A percentile compares a stretch with the other conserved stretches of the same genome.
Evolutionary conservation across 2,113 vertebrate genomes (phyloP).

Genomic region (Athene cunicularia): DNA sequence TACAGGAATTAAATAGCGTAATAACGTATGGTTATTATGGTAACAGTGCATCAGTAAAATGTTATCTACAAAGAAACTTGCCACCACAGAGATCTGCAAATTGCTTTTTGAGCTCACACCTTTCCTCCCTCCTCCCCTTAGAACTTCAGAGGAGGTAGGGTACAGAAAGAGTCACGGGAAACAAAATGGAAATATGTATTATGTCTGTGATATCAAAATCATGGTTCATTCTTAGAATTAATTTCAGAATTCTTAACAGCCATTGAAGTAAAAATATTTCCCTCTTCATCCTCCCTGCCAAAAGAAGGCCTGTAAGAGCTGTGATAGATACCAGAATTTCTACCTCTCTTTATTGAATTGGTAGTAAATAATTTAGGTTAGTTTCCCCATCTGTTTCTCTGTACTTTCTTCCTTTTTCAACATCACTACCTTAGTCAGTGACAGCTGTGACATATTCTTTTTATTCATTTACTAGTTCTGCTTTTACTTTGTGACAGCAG

Average conservation of each 20-base stretch:
- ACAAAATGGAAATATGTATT: background rate
- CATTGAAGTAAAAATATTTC: background rate
- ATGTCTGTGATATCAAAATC: background rate
- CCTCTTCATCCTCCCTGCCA: background rate
- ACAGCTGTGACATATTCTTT: background rate
- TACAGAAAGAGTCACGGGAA: background rate
- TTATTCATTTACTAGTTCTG: conserved; percentile 39
- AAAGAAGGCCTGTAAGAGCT: background rate
- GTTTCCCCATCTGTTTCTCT: background rate
- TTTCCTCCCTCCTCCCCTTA: background rate
- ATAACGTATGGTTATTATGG: background rate
- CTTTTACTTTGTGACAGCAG: background rate
- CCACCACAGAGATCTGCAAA: background rate
- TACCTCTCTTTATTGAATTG: background rate
- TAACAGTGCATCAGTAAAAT: background rate
- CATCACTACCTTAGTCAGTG: conserved; percentile 7
- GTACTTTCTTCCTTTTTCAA: background rate
- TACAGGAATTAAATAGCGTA: background rate
- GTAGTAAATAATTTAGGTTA: background rate
- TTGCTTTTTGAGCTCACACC: background rate
- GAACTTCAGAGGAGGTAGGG: background rate
- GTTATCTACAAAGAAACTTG: background rate
- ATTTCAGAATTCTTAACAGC: background rate
- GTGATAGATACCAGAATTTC: background rate
- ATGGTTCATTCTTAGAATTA: background rate